Conservation (phyloP, 2,113 vertebrate genomes). For the Alligator mississippiensis region DNA sequence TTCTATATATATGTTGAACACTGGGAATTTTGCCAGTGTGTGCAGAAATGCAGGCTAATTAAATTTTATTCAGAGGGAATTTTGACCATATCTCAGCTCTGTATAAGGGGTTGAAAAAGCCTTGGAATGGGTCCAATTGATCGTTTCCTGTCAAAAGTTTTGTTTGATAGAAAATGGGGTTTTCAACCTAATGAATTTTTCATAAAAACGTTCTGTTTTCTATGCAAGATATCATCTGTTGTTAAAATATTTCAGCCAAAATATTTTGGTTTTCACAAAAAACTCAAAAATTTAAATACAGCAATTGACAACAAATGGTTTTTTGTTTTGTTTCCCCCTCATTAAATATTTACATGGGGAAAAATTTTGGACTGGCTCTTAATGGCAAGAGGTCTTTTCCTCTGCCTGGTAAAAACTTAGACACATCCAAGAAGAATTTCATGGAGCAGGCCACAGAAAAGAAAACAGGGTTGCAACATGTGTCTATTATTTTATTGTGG, state of each 20-base stretch:
- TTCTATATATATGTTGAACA: constrained; percentile 32
- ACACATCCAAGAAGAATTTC: neutral
- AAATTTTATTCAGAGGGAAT: constrained; percentile 53
- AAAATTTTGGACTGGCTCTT: neutral
- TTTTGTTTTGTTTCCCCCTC: accelerated
- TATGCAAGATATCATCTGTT: neutral
- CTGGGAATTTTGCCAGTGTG: constrained; percentile 41
- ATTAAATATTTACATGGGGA: neutral
- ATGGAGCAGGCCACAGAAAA: neutral
- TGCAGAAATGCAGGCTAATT: constrained; percentile 59
- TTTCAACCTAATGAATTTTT: neutral
- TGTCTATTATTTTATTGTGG: neutral
- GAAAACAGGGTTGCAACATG: neutral
- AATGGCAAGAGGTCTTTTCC: neutral
- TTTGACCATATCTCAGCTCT: constrained; percentile 49
- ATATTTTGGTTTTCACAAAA: neutral
- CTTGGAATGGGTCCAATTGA: constrained; percentile 42
- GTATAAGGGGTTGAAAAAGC: neutral
- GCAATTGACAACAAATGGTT: neutral
- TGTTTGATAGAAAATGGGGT: constrained; percentile 49
- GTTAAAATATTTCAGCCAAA: neutral
- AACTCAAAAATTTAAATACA: neutral
- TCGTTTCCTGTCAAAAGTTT: constrained; percentile 29
- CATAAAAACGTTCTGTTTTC: neutral
- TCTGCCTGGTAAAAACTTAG: neutral